These are phyloP conservation scores for Alethe diademata DNA, from an alignment of 2,113 vertebrate genomes.

Conservation along the genomic window DNA sequence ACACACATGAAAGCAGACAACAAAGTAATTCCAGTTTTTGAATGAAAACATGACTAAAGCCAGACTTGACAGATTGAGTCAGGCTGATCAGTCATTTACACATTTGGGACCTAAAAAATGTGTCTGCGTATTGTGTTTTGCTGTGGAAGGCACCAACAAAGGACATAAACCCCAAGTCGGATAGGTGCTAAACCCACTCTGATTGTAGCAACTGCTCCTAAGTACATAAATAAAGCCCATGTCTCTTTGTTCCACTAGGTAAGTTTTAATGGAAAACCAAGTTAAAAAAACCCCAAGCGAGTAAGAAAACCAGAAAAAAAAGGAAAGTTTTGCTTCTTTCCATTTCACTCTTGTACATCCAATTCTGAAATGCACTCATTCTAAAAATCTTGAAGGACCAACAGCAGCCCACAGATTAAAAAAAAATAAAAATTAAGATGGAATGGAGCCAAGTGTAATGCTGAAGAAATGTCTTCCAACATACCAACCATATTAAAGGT, in stretches of 20 bases:
- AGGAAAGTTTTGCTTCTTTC: neutral
- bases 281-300: neutral
- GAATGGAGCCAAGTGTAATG: neutral
- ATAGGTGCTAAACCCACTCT: neutral
- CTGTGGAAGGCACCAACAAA: neutral
- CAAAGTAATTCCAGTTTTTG: neutral
- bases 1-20: neutral
- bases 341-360: neutral
- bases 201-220: neutral
- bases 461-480: neutral
- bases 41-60: neutral
- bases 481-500: neutral
- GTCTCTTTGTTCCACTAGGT: neutral
- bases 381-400: neutral
- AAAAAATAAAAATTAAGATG: neutral
- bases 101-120: neutral
- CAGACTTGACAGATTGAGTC: neutral
- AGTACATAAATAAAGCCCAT: neutral
- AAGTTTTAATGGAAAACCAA: neutral
- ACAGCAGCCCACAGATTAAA: neutral
- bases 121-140: neutral
- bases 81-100: neutral
- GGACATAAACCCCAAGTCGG: neutral
- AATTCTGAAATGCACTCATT: neutral
- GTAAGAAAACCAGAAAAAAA: neutral